These are phyloP conservation scores for Parambassis ranga DNA, from an alignment of 2,797 vertebrate species.

Conservation along the genomic window DNA sequence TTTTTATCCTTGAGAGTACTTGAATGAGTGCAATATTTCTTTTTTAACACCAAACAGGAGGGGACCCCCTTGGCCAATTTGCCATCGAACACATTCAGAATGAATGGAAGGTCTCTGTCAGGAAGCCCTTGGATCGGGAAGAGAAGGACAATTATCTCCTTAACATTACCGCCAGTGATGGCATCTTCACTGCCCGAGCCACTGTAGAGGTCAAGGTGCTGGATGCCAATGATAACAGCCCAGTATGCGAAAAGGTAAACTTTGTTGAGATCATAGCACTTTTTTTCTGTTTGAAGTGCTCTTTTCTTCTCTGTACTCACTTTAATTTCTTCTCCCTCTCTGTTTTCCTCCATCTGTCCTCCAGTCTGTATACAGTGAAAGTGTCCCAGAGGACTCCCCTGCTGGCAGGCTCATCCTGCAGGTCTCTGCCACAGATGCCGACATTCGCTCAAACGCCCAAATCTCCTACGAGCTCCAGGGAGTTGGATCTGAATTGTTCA, in stretches of 20 bases:
- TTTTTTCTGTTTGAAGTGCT: not conserved
- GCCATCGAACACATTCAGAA: constrained; percentile 91
- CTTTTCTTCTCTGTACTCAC: not conserved
- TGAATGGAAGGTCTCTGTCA: constrained; percentile 98
- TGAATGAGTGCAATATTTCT: constrained; percentile 26
- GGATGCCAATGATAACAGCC: constrained; percentile 97
- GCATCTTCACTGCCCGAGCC: constrained; percentile 92
- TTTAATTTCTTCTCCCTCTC: not conserved
- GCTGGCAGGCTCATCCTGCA: constrained; percentile 90
- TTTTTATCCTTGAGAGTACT: not conserved
- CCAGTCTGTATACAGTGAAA: constrained; percentile 88
- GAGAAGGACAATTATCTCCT: constrained; percentile 94
- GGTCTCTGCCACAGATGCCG: constrained; percentile 90
- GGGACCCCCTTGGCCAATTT: constrained; percentile 95
- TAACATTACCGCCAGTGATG: constrained; percentile 96
- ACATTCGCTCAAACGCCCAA: constrained; percentile 96
- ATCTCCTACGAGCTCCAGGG: constrained; percentile 91
- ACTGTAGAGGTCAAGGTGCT: constrained; percentile 97
- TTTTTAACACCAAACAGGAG: constrained; percentile 81
- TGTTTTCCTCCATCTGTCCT: constrained; percentile 11
- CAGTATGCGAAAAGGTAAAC: constrained; percentile 93
- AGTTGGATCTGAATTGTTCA: constrained; percentile 88
- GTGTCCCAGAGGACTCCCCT: constrained; percentile 88
- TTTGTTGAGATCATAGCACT: not conserved
- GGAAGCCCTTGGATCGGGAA: constrained; percentile 93